phyloP scores from a whole-genome alignment of 2,113 vertebrate genomes.

The Prochilodus magdalenae region DNA sequence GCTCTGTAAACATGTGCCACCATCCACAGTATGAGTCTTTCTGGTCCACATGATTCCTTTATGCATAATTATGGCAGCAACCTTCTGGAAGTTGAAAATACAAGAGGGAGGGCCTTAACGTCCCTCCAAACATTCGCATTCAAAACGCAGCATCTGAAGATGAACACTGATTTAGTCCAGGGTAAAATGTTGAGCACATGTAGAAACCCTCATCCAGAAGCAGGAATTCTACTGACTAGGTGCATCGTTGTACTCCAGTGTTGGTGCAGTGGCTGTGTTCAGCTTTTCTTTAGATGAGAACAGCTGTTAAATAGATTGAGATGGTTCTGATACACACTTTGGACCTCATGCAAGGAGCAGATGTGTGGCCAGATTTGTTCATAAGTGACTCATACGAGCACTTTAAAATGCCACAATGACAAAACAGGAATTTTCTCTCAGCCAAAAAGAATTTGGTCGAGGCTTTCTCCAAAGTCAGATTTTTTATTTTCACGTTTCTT shows the following conservation, averaged over 20 bases:
- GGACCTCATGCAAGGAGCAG: neutral
- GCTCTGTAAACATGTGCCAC: slow-evolving; percentile 2
- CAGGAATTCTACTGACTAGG: slow-evolving; percentile 4
- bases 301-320: neutral
- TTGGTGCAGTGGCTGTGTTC: neutral
- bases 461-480: too few species aligned
- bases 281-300: neutral
- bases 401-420: too few species aligned
- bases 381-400: too few species aligned
- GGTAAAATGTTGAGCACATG: slow-evolving; percentile 3
- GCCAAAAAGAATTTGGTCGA: too few species aligned
- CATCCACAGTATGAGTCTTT: neutral
- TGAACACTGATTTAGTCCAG: neutral
- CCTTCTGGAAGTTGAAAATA: neutral
- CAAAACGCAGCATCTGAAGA: neutral
- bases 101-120: neutral
- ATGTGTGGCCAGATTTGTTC: too few species aligned
- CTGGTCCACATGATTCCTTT: neutral
- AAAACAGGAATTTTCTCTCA: too few species aligned
- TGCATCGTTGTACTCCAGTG: neutral
- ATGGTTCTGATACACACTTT: neutral
- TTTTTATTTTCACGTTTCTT: too few species aligned
- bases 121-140: too few species aligned
- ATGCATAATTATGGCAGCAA: neutral
- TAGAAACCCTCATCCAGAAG: neutral